Conservation (phyloP, 2,888 invertebrate species). For the Drosophila greeni region DNA sequence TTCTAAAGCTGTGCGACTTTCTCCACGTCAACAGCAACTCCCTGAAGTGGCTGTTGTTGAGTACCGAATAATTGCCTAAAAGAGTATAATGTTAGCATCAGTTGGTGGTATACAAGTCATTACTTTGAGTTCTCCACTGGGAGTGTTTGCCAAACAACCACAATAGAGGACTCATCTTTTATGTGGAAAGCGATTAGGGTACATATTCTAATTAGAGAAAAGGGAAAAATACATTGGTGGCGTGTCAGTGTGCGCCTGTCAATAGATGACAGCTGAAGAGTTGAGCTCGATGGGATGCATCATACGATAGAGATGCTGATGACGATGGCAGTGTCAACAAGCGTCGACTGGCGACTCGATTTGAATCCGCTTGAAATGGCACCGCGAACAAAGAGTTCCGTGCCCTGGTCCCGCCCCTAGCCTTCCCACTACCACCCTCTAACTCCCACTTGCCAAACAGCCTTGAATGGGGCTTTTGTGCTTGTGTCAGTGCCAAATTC, state of each 20-base stretch:
- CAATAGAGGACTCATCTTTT: neutral
- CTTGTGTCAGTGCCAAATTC: constrained; percentile 35
- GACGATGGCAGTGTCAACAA: constrained; percentile 44
- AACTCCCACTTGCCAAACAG: constrained; percentile 1
- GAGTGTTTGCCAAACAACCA: neutral
- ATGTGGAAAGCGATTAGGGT: neutral
- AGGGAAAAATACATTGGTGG: neutral
- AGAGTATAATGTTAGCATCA: neutral
- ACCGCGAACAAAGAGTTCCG: constrained; percentile 30
- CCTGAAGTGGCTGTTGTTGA: constrained; percentile 10
- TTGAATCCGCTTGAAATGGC: constrained; percentile 44
- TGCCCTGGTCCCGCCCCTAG: constrained; percentile 5
- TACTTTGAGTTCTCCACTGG: neutral
- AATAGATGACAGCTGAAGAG: constrained; percentile 45
- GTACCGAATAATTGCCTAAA: constrained; percentile 16
- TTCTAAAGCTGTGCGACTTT: constrained; percentile 76
- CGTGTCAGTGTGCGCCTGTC: constrained; percentile 12
- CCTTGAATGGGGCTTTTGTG: constrained; percentile 36
- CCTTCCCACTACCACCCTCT: constrained; percentile 7
- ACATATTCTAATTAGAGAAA: constrained; percentile 6
- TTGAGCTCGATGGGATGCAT: constrained; percentile 36
- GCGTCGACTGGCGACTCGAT: constrained; percentile 30
- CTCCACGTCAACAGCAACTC: constrained; percentile 28
- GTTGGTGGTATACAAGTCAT: neutral
- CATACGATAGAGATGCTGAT: constrained; percentile 25